A percentile compares a stretch with the other conserved stretches of the same genome.
Evolutionary conservation across 2,888 invertebrate species (phyloP).

Genomic region (Hirtodrosophila confusa): DNA sequence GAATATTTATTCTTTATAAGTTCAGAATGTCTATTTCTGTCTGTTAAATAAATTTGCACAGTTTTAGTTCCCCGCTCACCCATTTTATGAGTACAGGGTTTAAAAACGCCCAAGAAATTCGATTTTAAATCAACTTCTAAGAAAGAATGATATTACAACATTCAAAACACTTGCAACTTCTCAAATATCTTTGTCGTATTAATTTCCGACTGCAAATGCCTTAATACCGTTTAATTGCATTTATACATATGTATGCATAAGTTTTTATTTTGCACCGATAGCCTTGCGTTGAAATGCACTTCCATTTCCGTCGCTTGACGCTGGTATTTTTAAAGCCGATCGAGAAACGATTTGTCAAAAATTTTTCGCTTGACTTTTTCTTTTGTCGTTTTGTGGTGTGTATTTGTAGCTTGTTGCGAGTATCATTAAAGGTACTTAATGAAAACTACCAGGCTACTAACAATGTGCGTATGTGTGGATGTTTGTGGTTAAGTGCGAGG

Average conservation of each 20-base stretch:
- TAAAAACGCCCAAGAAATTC: too few relatives aligned
- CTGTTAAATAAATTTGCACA: too few relatives aligned
- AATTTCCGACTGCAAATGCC: not conserved
- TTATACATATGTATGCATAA: constrained; percentile 1
- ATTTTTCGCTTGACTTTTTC: constrained; percentile 26
- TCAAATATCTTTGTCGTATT: not conserved
- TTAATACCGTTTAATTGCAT: constrained; percentile 3
- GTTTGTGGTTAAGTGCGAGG: too few relatives aligned
- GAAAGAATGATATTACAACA: too few relatives aligned
- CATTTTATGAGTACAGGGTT: too few relatives aligned
- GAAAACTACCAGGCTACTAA: constrained; percentile 41
- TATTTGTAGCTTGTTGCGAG: constrained; percentile 9
- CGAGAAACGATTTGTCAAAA: constrained; percentile 66
- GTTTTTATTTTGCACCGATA: not conserved
- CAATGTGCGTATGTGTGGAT: constrained; percentile 8
- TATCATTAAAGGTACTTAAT: constrained; percentile 31
- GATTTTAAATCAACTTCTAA: too few relatives aligned
- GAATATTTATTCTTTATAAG: too few relatives aligned
- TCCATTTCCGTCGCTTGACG: constrained; percentile 49
- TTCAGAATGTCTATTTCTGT: too few relatives aligned
- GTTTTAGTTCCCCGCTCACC: too few relatives aligned
- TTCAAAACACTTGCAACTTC: constrained; percentile 1
- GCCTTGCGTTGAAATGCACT: constrained; percentile 52
- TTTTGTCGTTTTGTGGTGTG: constrained; percentile 1
- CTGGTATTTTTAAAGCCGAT: constrained; percentile 59